phyloP scores from a whole-genome alignment of 2,797 vertebrate species.

The Chelon auratus region DNA sequence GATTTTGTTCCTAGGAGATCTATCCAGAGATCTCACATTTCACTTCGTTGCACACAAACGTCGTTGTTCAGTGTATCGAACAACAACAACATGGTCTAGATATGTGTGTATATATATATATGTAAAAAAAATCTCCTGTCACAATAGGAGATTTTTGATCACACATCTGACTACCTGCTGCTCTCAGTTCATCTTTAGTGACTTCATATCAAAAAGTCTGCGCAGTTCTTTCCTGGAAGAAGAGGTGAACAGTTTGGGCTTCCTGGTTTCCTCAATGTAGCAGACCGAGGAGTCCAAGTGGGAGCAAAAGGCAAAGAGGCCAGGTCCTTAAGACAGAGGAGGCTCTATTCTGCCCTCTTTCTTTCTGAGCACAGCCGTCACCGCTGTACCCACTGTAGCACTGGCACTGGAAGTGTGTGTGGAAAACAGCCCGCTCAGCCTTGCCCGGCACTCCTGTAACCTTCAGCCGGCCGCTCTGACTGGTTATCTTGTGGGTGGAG shows the following conservation, averaged over 20 bases:
- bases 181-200: conserved; percentile 7
- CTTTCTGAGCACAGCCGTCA: conserved; percentile 75
- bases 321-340: conserved; percentile 65
- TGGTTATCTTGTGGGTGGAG: conserved; percentile 76
- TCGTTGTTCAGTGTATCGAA: too few species aligned
- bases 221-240: conserved; percentile 41
- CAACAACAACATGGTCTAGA: too few species aligned
- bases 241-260: conserved; percentile 29
- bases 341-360: conserved; percentile 70
- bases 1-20: neutral
- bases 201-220: conserved; percentile 5
- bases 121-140: neutral
- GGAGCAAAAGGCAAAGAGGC: conserved; percentile 75
- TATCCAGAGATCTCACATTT: conserved; percentile 2
- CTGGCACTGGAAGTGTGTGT: conserved; percentile 84
- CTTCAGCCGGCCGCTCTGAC: conserved; percentile 63
- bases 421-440: conserved; percentile 71
- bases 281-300: conserved; percentile 74
- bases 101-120: too few species aligned
- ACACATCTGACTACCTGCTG: conserved; percentile 8
- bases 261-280: conserved; percentile 74
- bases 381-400: conserved; percentile 87
- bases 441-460: conserved; percentile 70
- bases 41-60: conserved; percentile 7
- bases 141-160: conserved; percentile 8